A percentile compares a stretch with the other conserved stretches of the same genome.
These are phyloP conservation scores for Hydrophis major DNA, from an alignment of 2,797 vertebrate species.

Conservation along the genomic window DNA sequence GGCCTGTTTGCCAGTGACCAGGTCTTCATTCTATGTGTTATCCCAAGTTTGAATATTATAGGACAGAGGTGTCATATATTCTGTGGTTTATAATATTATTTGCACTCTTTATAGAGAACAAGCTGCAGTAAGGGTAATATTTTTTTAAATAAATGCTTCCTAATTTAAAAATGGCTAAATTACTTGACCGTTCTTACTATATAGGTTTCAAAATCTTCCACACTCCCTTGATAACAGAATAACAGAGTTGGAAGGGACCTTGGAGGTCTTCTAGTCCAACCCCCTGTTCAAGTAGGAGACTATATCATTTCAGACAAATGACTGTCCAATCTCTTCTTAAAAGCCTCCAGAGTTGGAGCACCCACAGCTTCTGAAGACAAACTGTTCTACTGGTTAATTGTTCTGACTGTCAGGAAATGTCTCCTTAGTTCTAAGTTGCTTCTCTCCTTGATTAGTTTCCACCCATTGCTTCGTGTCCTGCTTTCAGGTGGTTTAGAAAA, in stretches of 20 bases:
- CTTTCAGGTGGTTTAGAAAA: neutral
- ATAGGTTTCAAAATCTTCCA: neutral
- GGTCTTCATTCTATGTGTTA: neutral
- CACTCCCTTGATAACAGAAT: neutral
- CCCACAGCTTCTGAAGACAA: neutral
- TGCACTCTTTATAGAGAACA: neutral
- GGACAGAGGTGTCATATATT: neutral
- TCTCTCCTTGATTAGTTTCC: neutral
- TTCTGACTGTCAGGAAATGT: neutral
- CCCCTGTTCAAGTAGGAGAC: no score
- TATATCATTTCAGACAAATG: neutral
- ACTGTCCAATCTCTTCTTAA: neutral
- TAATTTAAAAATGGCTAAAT: neutral
- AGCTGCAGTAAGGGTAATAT: neutral
- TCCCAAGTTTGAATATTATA: neutral
- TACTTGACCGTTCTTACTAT: neutral
- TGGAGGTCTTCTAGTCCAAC: neutral
- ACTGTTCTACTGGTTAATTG: no score
- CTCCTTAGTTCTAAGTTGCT: neutral
- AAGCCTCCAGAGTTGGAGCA: neutral
- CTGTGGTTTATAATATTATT: neutral
- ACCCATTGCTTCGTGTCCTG: neutral
- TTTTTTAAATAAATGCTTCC: neutral
- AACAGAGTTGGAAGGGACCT: neutral
- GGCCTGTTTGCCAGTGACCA: no score